Evolutionary conservation across 1,140 invertebrate genomes (phyloP).

Genomic region (Pseudomyrmex cubaensis): DNA sequence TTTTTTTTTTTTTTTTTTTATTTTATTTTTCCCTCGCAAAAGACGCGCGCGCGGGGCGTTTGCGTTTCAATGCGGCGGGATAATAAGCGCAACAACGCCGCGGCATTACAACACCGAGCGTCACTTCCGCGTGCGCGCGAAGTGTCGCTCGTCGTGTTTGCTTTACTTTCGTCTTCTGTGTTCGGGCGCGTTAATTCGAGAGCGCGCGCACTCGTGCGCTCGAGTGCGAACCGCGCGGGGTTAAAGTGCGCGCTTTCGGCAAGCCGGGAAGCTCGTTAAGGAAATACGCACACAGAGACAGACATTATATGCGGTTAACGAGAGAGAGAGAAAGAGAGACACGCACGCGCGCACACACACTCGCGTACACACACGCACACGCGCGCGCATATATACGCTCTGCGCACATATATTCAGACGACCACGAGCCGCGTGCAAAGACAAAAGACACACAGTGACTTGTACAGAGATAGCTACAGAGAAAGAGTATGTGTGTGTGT

Average conservation of each 20-base stretch:
- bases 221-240: conserved; percentile 31
- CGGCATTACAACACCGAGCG: conserved; percentile 19
- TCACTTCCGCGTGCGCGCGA: conserved; percentile 30
- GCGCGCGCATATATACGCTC: conserved; percentile 55
- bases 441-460: conserved; percentile 35
- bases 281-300: conserved; percentile 45
- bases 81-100: conserved; percentile 34
- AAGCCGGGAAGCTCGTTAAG: conserved; percentile 55
- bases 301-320: conserved; percentile 66
- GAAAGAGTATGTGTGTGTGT: conserved; percentile 30
- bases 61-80: conserved; percentile 28
- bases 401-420: conserved; percentile 74
- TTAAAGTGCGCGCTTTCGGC: conserved; percentile 57
- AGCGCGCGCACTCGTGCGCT: conserved; percentile 51
- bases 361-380: conserved; percentile 20
- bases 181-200: conserved; percentile 29
- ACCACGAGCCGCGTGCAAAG: conserved; percentile 60
- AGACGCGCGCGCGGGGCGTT: neutral
- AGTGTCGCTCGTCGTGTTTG: conserved; percentile 22
- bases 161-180: conserved; percentile 29
- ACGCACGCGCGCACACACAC: conserved; percentile 72
- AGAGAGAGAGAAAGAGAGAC: conserved; percentile 63
- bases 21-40: neutral
- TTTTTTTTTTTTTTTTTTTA: neutral
- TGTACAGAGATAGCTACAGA: conserved; percentile 40